phyloP scores from a whole-genome alignment of 2,888 invertebrate genomes.

The Thecophora atra region DNA sequence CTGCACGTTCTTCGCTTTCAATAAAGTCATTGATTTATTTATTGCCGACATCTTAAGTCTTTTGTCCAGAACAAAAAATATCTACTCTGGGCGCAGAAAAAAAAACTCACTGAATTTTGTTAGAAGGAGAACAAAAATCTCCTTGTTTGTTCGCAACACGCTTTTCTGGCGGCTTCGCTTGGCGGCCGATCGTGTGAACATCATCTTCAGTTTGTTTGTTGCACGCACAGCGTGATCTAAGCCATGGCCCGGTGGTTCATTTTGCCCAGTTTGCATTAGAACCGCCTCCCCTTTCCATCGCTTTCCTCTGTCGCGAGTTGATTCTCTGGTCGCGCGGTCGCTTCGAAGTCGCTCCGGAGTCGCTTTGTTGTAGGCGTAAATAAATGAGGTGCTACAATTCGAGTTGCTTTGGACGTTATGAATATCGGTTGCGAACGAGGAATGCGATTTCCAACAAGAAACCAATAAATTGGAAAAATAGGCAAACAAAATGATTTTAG shows the following conservation, averaged over 20 bases:
- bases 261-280: not conserved
- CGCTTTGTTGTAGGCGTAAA: constrained; percentile 23
- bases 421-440: not conserved
- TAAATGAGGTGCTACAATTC: constrained; percentile 31
- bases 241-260: not conserved
- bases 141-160: constrained; percentile 8
- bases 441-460: not conserved
- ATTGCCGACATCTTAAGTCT: constrained; percentile 18
- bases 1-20: not conserved
- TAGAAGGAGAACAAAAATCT: not conserved
- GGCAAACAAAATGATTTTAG: constrained; percentile 12
- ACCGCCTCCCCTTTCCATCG: not conserved
- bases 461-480: not conserved
- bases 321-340: not conserved
- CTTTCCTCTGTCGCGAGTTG: not conserved
- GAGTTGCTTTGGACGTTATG: constrained; percentile 8
- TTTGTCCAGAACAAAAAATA: not conserved
- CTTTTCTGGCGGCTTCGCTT: not conserved
- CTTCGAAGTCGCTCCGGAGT: not conserved
- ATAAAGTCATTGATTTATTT: constrained; percentile 30
- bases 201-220: constrained; percentile 20
- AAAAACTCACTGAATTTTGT: not conserved
- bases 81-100: not conserved
- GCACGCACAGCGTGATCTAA: constrained; percentile 29
- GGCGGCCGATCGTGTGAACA: constrained; percentile 32